Conservation (phyloP, 92 coral and sea anemone species). For the Isaurus tuberculatus region DNA sequence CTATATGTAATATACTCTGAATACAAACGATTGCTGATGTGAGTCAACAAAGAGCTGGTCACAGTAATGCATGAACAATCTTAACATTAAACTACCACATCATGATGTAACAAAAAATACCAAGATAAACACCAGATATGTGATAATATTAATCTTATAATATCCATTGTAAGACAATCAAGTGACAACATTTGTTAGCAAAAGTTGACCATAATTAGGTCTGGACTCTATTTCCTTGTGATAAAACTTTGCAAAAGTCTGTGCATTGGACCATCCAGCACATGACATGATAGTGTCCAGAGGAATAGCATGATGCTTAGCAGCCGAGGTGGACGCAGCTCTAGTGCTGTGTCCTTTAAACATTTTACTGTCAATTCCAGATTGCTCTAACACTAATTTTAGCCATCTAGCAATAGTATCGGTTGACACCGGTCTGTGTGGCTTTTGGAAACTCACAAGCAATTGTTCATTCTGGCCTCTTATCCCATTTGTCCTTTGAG, state of each 20-base stretch:
- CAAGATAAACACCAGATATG: constrained; percentile 4
- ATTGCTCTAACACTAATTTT: constrained; percentile 28
- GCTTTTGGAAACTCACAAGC: constrained; percentile 61
- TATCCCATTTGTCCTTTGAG: constrained; percentile 32
- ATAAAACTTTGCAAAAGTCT: constrained; percentile 63
- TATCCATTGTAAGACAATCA: neutral
- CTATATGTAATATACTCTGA: neutral
- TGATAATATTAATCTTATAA: constrained; percentile 5
- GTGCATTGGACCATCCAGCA: constrained; percentile 43
- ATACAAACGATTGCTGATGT: neutral
- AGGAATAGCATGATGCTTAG: constrained; percentile 48
- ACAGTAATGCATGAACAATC: neutral
- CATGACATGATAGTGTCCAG: no score
- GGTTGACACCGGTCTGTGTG: constrained; percentile 58
- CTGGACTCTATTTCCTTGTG: constrained; percentile 17
- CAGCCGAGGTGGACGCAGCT: constrained; percentile 66
- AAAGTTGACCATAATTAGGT: constrained; percentile 10
- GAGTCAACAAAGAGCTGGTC: neutral
- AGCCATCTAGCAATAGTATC: constrained; percentile 59
- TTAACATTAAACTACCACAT: neutral
- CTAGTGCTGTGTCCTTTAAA: constrained; percentile 65
- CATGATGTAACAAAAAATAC: neutral
- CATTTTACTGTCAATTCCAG: constrained; percentile 58
- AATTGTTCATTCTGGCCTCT: constrained; percentile 36
- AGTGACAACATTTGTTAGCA: constrained; percentile 6